Base-by-base conservation (phyloP, 2,113 vertebrate species). In the Chamaea fasciata region DNA sequence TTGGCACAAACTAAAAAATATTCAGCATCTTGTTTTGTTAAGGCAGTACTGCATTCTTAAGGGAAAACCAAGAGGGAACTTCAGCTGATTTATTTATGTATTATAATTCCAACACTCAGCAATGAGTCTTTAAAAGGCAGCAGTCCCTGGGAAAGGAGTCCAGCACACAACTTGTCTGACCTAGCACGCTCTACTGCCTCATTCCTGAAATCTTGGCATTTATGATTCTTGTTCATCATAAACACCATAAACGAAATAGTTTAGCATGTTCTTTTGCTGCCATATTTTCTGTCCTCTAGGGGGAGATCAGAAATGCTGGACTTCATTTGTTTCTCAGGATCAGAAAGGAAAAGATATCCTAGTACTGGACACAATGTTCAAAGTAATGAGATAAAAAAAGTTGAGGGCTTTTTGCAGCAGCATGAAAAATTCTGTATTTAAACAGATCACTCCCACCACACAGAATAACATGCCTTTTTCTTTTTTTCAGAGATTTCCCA, bases 401-500 rank as follows among this genome's bases (percentile, higher is more conserved):
- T 10, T 75, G 80, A 93, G 59, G 50, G 56, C 53, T 88, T 94
- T 94, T 83, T 91, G 60, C 68, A 96, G 87, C 9, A 53, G 47
- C 41, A 83, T 63, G 92, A 94, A 44, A 91, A 71, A 74, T 80
- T 92, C 79, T 65, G n/a, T 60, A 74, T 78, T 92, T 94, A 88
- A 97, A 96, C 84, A 91, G 89, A 69, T 77, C 65, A 94, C 67
- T 96, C 85, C 76, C 93, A 90, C 70, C 93, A 96, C 89, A 97
- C 84, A 97, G 93, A 97, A 97, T 97, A 92, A 93, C 86, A 94
- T 97, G 95, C 41, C 77, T 80, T 80, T 97, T 96, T 91, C 76
- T 97, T 97, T 96, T 91, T 78, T 97, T 97, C 90, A 96, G 95
- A 98, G 92, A 97, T 97, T 97, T 97, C 97, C 95, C 97, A 94